Percentiles rank a stretch among this genome's conserved stretches.
These are phyloP conservation scores for Anguilla pacifica DNA, from an alignment of 2,797 vertebrate species.

Conservation along the genomic window DNA sequence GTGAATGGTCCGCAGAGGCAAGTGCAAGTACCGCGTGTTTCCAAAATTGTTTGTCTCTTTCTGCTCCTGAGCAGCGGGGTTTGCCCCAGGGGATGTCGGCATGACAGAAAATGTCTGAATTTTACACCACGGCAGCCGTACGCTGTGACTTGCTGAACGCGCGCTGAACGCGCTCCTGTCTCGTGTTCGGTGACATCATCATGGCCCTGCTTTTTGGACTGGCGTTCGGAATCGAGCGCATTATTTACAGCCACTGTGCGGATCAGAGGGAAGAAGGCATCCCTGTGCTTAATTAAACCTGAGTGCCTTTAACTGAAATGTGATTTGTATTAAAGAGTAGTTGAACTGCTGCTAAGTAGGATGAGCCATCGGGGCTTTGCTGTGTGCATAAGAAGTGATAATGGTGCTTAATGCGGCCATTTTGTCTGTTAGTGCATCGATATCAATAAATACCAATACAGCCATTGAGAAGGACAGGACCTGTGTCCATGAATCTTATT, in stretches of 20 bases:
- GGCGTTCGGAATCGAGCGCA: background rate
- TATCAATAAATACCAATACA: background rate
- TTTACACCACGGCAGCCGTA: background rate
- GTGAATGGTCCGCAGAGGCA: background rate
- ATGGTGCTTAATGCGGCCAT: background rate
- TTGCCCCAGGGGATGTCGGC: background rate
- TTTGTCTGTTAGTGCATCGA: background rate
- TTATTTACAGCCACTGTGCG: background rate
- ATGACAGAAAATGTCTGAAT: background rate
- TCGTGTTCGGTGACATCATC: background rate
- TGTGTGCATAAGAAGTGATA: background rate
- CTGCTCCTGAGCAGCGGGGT: too few species aligned
- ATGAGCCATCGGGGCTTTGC: background rate
- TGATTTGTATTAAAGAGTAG: background rate
- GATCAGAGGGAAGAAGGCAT: background rate
- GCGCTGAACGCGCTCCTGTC: background rate
- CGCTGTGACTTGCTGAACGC: background rate
- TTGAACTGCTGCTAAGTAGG: background rate
- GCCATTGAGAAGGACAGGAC: background rate
- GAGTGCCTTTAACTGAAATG: background rate
- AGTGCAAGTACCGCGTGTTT: background rate
- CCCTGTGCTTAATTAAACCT: background rate
- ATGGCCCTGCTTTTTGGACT: background rate
- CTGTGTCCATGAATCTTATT: background rate
- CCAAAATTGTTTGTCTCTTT: background rate